Evolutionary conservation across 1,140 invertebrate species (phyloP).

Genomic region (Chlorops oryzae): DNA sequence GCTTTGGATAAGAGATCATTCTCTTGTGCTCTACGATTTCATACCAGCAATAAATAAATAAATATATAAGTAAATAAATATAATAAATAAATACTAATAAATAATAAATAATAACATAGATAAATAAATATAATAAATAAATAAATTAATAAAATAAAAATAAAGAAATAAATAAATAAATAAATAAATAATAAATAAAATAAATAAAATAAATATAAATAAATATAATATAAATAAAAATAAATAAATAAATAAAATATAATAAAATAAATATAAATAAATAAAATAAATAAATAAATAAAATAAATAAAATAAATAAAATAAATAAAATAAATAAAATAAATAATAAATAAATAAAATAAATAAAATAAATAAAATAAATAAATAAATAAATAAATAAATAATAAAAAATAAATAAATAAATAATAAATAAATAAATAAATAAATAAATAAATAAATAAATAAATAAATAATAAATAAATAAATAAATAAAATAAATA

Average conservation of each 20-base stretch:
- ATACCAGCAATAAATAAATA: no score
- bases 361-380: not conserved
- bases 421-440: not conserved
- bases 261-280: not conserved
- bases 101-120: no score
- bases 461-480: not conserved
- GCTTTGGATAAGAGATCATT: no score
- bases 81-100: no score
- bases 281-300: not conserved
- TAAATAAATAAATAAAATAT: not conserved
- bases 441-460: constrained; percentile 1
- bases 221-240: not conserved
- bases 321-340: constrained; percentile 1
- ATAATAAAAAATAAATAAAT: not conserved
- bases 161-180: constrained; percentile 1
- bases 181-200: not conserved
- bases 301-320: constrained; percentile 1
- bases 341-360: not conserved
- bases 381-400: not conserved
- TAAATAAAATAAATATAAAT: not conserved
- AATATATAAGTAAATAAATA: no score
- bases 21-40: no score
- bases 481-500: not conserved
- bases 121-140: no score
- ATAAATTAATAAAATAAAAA: not conserved